phyloP scores from a whole-genome alignment of 2,888 invertebrate genomes.

The Monopis laevigella region DNA sequence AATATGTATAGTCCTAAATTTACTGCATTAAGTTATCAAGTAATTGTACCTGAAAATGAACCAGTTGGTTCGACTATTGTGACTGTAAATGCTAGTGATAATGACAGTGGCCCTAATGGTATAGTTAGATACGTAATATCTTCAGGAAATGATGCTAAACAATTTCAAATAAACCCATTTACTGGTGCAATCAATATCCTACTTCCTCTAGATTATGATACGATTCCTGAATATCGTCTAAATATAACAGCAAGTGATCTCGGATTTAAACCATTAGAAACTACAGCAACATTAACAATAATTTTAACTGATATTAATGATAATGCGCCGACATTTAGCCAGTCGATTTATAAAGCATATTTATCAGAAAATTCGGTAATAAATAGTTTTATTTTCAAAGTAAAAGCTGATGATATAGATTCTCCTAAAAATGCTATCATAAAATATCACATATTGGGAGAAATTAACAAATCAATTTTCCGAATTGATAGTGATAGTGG shows the following conservation, averaged over 20 bases:
- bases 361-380: conserved; percentile 84
- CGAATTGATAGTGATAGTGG: conserved; percentile 81
- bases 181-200: conserved; percentile 84
- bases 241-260: conserved; percentile 90
- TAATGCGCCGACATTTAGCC: conserved; percentile 88
- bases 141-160: conserved; percentile 81
- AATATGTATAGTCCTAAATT: conserved; percentile 85
- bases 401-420: conserved; percentile 85
- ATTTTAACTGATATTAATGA: conserved; percentile 93
- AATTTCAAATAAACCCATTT: conserved; percentile 80
- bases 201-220: conserved; percentile 86
- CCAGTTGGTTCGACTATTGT: conserved; percentile 86
- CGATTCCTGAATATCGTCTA: conserved; percentile 82
- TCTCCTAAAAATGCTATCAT: conserved; percentile 88
- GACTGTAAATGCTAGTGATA: conserved; percentile 85
- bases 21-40: conserved; percentile 85
- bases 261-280: conserved; percentile 80
- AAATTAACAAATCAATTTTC: conserved; percentile 79
- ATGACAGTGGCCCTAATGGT: conserved; percentile 90
- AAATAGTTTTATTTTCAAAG: conserved; percentile 77
- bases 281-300: conserved; percentile 84
- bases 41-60: conserved; percentile 91
- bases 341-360: conserved; percentile 78
- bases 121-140: conserved; percentile 86
- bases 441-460: conserved; percentile 82